Base-by-base conservation (phyloP, 2,888 invertebrate species). In the Dione juno region DNA sequence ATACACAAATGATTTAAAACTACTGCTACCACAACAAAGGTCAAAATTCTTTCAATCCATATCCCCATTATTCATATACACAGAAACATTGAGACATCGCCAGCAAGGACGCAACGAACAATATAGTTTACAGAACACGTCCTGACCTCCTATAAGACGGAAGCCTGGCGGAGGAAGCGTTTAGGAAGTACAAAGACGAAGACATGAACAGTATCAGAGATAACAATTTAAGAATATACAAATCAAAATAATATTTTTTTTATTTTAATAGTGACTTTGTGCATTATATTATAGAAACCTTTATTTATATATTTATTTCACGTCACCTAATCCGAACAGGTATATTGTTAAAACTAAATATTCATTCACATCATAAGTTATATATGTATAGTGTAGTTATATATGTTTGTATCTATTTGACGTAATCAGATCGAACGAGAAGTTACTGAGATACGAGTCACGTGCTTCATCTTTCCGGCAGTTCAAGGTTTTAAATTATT, bases 401-500 rank as follows among this genome's bases (percentile, higher is more conserved):
- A 50, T 13, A 9, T 6, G n/a, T 43, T 43, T 10, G n/a, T 10
- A 0, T 14, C 0, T 58, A 43, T 43, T 61, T 45, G 28, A 64
- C 37, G 50, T 37, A 64, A 50, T 50, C 5, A 10, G 13, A 61
- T 64, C 19, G 64, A 50, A 64, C 64, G 13, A 40, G 21, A 52
- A 64, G 40, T 64, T 64, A 64, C 7, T 16, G 28, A 45, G n/a
- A 64, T 2, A 37, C 19, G 5, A 37, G 37, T n/a, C 35, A 40
- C 19, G 50, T 69, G 64, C 48, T 57, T 64, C 48, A 57, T 48
- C 54, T 21, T 64, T 48, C 54, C 68, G 68, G 48, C 54, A 41
- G 64, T 54, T 64, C 63, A 37, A 43, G 53, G 54, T 63, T 19
- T 54, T 69, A 45, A 69, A 69, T 69, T 54, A 69, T 64, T 61